phyloP scores from a whole-genome alignment of 2,797 vertebrate species.

The Esox lucius region DNA sequence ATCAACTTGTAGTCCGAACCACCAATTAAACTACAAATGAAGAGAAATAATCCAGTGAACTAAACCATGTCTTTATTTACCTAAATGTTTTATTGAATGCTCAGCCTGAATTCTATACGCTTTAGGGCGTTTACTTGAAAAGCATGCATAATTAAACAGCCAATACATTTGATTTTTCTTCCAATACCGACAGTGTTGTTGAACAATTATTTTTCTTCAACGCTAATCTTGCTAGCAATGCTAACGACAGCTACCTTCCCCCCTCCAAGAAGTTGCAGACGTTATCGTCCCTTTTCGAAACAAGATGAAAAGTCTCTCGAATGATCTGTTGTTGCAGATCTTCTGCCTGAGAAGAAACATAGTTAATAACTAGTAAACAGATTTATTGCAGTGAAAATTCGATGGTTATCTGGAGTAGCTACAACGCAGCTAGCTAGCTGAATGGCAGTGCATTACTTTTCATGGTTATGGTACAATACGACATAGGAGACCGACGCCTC shows the following conservation, averaged over 20 bases:
- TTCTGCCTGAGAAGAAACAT: conserved; percentile 75
- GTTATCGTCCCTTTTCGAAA: conserved; percentile 92
- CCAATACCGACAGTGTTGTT: too few species aligned
- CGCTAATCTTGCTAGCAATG: background rate
- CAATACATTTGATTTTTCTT: background rate
- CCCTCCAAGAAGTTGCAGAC: conserved; percentile 95
- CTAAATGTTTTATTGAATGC: background rate
- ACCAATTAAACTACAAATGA: conserved; percentile 66
- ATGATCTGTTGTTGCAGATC: conserved; percentile 95
- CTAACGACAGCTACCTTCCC: conserved; percentile 75
- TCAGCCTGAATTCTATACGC: background rate
- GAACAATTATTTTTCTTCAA: too few species aligned
- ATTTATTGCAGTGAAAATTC: background rate
- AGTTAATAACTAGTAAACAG: background rate
- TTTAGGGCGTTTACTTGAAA: background rate
- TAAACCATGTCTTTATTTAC: too few species aligned
- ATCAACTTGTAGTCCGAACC: conserved; percentile 98
- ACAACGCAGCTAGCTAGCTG: background rate
- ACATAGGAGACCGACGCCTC: background rate
- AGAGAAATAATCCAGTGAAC: background rate
- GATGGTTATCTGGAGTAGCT: background rate
- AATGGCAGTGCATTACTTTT: background rate
- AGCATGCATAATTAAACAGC: background rate
- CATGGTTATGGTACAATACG: background rate
- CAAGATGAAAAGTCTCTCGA: conserved; percentile 90